Evolutionary conservation across 1,140 invertebrate species (phyloP).

Genomic region (Pachypsylla venusta): DNA sequence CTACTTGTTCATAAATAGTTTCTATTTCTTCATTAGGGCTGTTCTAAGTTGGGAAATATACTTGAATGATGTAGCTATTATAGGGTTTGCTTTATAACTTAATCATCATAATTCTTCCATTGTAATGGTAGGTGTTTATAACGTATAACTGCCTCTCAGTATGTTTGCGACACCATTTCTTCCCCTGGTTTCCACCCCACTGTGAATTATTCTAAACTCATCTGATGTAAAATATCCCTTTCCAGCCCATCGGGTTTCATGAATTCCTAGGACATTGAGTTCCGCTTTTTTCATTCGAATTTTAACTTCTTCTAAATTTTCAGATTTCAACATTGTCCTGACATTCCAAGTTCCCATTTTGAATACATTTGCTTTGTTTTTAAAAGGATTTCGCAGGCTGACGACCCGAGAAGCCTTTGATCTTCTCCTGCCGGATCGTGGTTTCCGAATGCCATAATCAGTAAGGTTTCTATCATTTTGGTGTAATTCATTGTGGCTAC

Average conservation of each 20-base stretch:
- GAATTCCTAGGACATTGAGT: slow-evolving; percentile 4
- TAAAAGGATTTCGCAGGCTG: slow-evolving; percentile 10
- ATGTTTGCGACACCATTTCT: slow-evolving; percentile 8
- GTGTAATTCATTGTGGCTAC: background rate
- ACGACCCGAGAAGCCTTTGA: slow-evolving; percentile 11
- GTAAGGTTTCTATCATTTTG: slow-evolving; percentile 7
- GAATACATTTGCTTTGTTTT: slow-evolving; percentile 8
- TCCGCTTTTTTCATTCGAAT: slow-evolving; percentile 4
- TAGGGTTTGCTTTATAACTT: background rate
- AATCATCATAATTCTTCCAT: slow-evolving; percentile 8
- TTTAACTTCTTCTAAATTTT: slow-evolving; percentile 9
- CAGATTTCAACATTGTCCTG: slow-evolving; percentile 11
- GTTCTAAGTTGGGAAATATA: slow-evolving; percentile 10
- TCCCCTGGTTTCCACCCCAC: slow-evolving; percentile 6
- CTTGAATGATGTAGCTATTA: slow-evolving; percentile 10
- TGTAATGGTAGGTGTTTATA: background rate
- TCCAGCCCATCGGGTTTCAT: slow-evolving; percentile 8
- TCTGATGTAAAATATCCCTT: slow-evolving; percentile 7
- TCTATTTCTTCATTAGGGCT: slow-evolving; percentile 10
- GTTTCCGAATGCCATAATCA: background rate
- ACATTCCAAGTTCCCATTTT: slow-evolving; percentile 9
- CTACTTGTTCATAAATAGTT: slow-evolving; percentile 10
- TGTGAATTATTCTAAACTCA: slow-evolving; percentile 11
- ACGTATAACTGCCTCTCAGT: background rate
- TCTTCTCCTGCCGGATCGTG: slow-evolving; percentile 10